phyloP scores from a whole-genome alignment of 2,888 invertebrate species.

The Muschampia plurimacula region DNA sequence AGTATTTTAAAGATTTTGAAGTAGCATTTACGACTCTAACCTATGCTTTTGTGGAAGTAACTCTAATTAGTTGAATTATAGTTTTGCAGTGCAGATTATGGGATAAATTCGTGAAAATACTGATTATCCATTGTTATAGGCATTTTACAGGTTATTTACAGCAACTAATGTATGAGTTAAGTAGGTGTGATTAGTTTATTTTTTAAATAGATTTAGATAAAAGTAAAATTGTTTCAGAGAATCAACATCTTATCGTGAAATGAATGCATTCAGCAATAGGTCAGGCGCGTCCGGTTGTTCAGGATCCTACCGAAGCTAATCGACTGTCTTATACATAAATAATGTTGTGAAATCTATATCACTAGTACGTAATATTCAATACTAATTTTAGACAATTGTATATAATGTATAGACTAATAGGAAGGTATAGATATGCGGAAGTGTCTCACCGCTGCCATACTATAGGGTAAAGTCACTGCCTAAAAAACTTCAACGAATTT shows the following conservation, averaged over 20 bases:
- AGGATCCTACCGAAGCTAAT: slow-evolving; percentile 77
- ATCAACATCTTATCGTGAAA: slow-evolving; percentile 70
- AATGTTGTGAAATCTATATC: slow-evolving; percentile 65
- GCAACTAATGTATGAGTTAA: too few species aligned
- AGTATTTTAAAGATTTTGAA: too few species aligned
- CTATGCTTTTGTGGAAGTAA: too few species aligned
- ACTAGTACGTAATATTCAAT: slow-evolving; percentile 81
- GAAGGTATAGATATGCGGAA: slow-evolving; percentile 47
- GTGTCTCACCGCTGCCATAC: slow-evolving; percentile 53
- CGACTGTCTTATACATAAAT: slow-evolving; percentile 39
- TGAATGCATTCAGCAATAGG: slow-evolving; percentile 74
- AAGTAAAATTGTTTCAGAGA: slow-evolving; percentile 65
- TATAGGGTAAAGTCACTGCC: slow-evolving; percentile 27
- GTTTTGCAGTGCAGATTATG: too few species aligned
- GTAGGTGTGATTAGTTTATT: neutral
- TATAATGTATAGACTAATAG: slow-evolving; percentile 62
- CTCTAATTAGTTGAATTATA: too few species aligned
- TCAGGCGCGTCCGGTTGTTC: slow-evolving; percentile 81
- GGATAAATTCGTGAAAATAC: too few species aligned
- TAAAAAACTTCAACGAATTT: slow-evolving; percentile 37
- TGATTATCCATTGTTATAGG: too few species aligned
- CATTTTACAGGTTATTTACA: too few species aligned
- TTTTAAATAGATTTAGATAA: neutral
- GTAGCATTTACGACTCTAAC: too few species aligned
- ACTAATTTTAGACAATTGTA: slow-evolving; percentile 72